Base-by-base conservation (phyloP, 2,888 invertebrate species). In the Xylota segnis region DNA sequence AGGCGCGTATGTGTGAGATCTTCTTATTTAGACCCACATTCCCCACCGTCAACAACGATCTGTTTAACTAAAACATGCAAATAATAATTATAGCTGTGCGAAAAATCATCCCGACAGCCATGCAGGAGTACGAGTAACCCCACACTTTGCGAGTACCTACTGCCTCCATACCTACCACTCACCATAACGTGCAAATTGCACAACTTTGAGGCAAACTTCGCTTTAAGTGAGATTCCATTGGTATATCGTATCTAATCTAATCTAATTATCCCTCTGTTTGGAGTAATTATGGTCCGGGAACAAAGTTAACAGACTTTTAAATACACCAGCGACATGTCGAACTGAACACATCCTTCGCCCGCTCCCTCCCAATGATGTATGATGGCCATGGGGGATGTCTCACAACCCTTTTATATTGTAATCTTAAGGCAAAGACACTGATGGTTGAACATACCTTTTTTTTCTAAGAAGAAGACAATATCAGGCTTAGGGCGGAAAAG, bases 221-320 rank as follows among this genome's bases (percentile, higher is more conserved):
- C 23, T 43, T 43, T 40, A 59, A 23, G 59, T 59, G 40, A n/a
- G 23, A 43, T 59, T 23, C 27, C 59, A 27, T 43, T 12, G 40
- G 59, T 43, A 43, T 56, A 56, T 59, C 1, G 59, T 27, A 59
- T n/a, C 59, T 59, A 27, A 59, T 59, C 40, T 37, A 59, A 59
- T 59, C 40, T 59, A 59, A 59, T 59, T 43, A 43, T 59, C 40
- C 43, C 43, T 59, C 23, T 59, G 43, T 59, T 59, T 59, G n/a
- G n/a, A 59, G 59, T 59, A 59, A 59, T 59, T 59, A 59, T 7
- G 23, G 23, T 27, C 27, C 40, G 40, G 40, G 59, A 27, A 43
- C 59, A 40, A 59, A 59, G 59, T 59, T 59, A 40, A 40, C 59
- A 43, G 59, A 59, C 59, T n/a, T 59, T 59, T 59, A 59, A 59